These are phyloP conservation scores for Tenthredo distinguenda DNA, from an alignment of 2,888 invertebrate species.

Conservation along the genomic window DNA sequence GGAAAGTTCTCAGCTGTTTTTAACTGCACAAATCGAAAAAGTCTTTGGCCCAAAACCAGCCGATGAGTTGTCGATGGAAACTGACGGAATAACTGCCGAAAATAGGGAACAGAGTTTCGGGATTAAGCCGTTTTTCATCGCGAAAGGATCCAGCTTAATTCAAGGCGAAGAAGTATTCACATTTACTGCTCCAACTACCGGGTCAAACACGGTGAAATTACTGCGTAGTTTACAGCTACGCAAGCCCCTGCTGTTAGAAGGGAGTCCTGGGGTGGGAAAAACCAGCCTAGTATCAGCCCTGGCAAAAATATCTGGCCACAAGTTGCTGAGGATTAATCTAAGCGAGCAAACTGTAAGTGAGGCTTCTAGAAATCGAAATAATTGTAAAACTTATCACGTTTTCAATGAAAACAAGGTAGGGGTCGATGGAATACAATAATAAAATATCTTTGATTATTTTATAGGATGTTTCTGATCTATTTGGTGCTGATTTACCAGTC, in stretches of 20 bases:
- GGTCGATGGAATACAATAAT: not conserved
- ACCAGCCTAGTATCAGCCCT: slow-evolving; percentile 96
- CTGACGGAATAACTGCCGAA: slow-evolving; percentile 75
- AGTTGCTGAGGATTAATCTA: slow-evolving; percentile 95
- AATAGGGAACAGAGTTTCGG: slow-evolving; percentile 81
- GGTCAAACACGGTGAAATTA: slow-evolving; percentile 90
- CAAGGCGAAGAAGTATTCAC: slow-evolving; percentile 80
- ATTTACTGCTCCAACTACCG: slow-evolving; percentile 89
- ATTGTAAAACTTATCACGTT: not conserved
- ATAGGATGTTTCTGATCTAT: slow-evolving; percentile 96
- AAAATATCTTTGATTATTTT: slow-evolving; percentile 59
- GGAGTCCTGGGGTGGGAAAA: slow-evolving; percentile 99
- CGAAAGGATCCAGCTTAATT: slow-evolving; percentile 77
- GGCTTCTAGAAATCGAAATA: not conserved
- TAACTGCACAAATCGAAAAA: slow-evolving; percentile 80
- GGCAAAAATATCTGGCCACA: slow-evolving; percentile 90
- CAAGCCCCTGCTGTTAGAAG: slow-evolving; percentile 96
- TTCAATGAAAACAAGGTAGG: not conserved
- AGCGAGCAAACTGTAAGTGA: slow-evolving; percentile 96
- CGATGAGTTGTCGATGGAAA: slow-evolving; percentile 52
- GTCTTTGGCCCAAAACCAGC: slow-evolving; percentile 56
- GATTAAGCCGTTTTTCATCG: slow-evolving; percentile 88
- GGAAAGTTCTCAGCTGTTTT: slow-evolving; percentile 80
- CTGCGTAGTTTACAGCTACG: slow-evolving; percentile 93
- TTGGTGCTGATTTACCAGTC: slow-evolving; percentile 97